Conservation (phyloP, 1,140 invertebrate species). For the Scaptodrosophila lebanonensis region DNA sequence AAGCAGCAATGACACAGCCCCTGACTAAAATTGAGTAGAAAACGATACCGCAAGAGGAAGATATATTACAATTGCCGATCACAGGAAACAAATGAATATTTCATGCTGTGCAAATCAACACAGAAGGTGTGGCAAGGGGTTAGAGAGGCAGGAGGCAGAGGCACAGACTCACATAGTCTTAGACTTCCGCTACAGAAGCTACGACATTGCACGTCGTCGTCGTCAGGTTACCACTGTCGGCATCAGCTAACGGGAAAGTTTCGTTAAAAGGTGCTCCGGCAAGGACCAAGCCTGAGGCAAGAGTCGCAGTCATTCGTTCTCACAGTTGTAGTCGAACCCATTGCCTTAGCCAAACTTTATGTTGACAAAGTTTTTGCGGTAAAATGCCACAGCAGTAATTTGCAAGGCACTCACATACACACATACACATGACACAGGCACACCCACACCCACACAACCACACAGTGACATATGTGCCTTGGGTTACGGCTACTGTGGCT, state of each 20-base stretch:
- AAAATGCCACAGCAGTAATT: constrained; percentile 74
- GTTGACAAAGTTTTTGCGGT: constrained; percentile 74
- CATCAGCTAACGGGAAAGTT: constrained; percentile 34
- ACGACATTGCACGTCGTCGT: constrained; percentile 26
- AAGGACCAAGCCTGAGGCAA: constrained; percentile 36
- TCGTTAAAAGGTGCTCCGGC: constrained; percentile 50
- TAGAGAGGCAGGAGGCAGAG: background rate
- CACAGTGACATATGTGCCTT: constrained; percentile 58
- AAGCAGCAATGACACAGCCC: constrained; percentile 34
- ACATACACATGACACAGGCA: constrained; percentile 22
- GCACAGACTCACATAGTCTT: background rate
- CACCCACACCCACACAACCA: constrained; percentile 7
- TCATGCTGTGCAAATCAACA: constrained; percentile 73
- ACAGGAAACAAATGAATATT: constrained; percentile 75
- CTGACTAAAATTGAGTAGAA: constrained; percentile 74
- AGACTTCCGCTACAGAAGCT: constrained; percentile 26
- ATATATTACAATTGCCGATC: constrained; percentile 75
- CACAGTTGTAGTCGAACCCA: constrained; percentile 12
- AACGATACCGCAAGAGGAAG: constrained; percentile 68
- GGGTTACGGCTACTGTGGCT: constrained; percentile 58
- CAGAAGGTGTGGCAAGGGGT: background rate
- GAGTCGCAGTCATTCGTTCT: no score
- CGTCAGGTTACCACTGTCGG: constrained; percentile 1
- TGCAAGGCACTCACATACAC: constrained; percentile 43
- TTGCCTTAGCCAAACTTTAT: constrained; percentile 51